Base-by-base conservation (phyloP, 1,140 invertebrate species). In the Drosophila bifasciata region DNA sequence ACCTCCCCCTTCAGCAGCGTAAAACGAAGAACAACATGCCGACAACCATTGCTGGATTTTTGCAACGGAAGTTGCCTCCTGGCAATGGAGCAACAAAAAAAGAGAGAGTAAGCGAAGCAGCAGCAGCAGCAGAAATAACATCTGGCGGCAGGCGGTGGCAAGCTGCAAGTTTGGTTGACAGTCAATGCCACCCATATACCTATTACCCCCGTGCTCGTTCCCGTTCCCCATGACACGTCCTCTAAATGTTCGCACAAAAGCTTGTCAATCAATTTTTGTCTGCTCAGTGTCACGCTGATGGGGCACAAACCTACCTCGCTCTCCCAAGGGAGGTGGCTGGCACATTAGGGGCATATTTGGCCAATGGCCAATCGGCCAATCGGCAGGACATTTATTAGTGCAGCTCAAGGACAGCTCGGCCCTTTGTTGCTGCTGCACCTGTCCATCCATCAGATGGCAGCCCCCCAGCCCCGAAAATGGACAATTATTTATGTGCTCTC, bases 181-280 rank as follows among this genome's bases (percentile, higher is more conserved):
- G 50, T 51, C 32, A 40, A 15, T 19, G 28, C 46, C 36, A 51
- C 44, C 57, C 51, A 48, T 9, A 43, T 36, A 49, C 40, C 43
- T 51, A 23, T 25, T 15, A 6, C 8, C 25, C 0, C 28, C 45
- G 8, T 16, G 1, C 59, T 6, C 21, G 3, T 23, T 23, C 11
- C 53, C 19, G 23, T 23, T 3, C 23, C 55, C 9, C 41, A 21
- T 45, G 43, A 21, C 7, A 5, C 15, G 25, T 40, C n/a, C 51
- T 15, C 13, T 25, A 43, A 32, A 41, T 51, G 50, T 40, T 56
- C 59, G 64, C 76, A 86, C 81, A 86, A 88, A 36, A 85, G 83
- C 81, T 78, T 85, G 81, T 88, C 81, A 85, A 86, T 86, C 81
- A 86, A 86, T 86, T 86, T 77, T 77, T 86, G 81, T 75, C 73